Percentiles rank a stretch among this genome's conserved stretches.
phyloP scores from a whole-genome alignment of 1,140 invertebrate species.

The Drosophila nannoptera region DNA sequence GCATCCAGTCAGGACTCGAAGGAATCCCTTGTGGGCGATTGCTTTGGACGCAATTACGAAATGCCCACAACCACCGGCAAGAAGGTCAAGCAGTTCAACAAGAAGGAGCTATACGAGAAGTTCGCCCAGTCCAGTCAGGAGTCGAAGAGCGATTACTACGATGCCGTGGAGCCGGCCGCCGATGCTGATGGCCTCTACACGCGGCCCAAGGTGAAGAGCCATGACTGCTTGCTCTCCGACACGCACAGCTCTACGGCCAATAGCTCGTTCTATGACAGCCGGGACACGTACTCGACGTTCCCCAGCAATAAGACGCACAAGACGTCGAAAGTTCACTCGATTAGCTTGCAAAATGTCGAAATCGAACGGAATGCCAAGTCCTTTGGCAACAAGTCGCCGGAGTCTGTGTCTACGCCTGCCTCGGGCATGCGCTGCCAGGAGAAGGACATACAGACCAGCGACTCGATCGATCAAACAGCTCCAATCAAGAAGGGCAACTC shows the following conservation, averaged over 20 bases:
- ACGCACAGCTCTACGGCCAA: slow-evolving; percentile 81
- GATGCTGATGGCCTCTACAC: slow-evolving; percentile 58
- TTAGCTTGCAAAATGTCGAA: slow-evolving; percentile 84
- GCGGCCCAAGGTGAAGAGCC: slow-evolving; percentile 80
- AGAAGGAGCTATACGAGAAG: slow-evolving; percentile 79
- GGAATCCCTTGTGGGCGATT: slow-evolving; percentile 73
- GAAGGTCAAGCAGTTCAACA: slow-evolving; percentile 72
- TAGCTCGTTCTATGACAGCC: slow-evolving; percentile 83
- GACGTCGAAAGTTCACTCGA: slow-evolving; percentile 82
- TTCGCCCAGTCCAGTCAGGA: slow-evolving; percentile 83
- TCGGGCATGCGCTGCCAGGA: slow-evolving; percentile 64
- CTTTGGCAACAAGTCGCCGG: slow-evolving; percentile 71
- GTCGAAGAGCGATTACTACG: slow-evolving; percentile 83
- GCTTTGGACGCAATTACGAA: slow-evolving; percentile 75
- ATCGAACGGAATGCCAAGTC: slow-evolving; percentile 82
- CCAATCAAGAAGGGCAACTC: slow-evolving; percentile 68
- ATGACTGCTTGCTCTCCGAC: slow-evolving; percentile 82
- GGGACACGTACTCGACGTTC: slow-evolving; percentile 83
- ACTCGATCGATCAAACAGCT: slow-evolving; percentile 68
- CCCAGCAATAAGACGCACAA: slow-evolving; percentile 82
- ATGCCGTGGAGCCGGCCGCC: slow-evolving; percentile 75
- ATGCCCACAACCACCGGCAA: slow-evolving; percentile 79
- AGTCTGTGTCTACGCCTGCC: slow-evolving; percentile 65
- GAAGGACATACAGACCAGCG: slow-evolving; percentile 71
- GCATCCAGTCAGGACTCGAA: slow-evolving; percentile 85